These are phyloP conservation scores for Syncerus caffer DNA, from an alignment of 2,797 vertebrate species.

Conservation along the genomic window DNA sequence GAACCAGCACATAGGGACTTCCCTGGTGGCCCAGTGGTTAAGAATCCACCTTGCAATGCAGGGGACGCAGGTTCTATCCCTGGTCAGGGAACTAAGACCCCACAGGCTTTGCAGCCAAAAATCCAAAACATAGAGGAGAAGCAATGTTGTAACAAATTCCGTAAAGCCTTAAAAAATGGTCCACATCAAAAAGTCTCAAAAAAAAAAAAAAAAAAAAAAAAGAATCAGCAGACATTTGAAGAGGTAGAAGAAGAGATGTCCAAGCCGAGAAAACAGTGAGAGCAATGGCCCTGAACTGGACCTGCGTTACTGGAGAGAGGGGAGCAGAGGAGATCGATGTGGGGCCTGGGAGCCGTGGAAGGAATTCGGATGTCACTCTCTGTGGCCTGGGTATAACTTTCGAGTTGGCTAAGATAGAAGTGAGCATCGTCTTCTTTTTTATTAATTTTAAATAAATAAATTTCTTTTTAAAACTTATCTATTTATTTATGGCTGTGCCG, in stretches of 20 bases:
- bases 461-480: not conserved
- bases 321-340: accelerated
- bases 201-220: not conserved
- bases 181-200: not conserved
- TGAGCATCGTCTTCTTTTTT: not conserved
- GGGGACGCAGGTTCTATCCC: not conserved
- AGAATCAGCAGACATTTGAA: not conserved
- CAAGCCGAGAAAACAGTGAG: not conserved
- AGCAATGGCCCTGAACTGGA: not conserved
- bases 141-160: not conserved
- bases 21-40: not conserved
- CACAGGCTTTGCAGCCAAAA: not conserved
- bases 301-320: accelerated
- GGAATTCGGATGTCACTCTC: not conserved
- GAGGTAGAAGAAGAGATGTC: not conserved
- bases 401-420: not conserved
- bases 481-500: not conserved
- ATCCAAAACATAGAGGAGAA: not conserved
- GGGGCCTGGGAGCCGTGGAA: not conserved
- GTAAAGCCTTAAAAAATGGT: not conserved
- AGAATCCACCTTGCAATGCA: not conserved
- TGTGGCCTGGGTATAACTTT: not conserved
- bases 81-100: not conserved
- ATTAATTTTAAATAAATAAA: not conserved
- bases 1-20: not conserved